Conservation (phyloP, 2,113 vertebrate species). For the Chloebia gouldiae region DNA sequence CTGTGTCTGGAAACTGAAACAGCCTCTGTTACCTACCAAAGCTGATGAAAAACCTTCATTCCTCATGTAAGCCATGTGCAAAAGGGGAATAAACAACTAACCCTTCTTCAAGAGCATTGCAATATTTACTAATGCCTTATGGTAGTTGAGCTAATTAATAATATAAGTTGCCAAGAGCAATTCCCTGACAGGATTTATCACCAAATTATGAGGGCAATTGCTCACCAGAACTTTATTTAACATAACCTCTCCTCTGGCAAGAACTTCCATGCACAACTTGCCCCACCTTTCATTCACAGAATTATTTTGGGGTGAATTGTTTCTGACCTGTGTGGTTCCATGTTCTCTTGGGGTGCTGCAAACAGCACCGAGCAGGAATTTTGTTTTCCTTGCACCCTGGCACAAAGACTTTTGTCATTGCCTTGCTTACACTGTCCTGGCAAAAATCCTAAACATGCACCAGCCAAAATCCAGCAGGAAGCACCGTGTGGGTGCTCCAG, state of each 20-base stretch:
- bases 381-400: background rate
- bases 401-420: background rate
- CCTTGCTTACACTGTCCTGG: background rate
- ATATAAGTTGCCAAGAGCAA: background rate
- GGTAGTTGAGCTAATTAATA: background rate
- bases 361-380: background rate
- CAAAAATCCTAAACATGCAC: background rate
- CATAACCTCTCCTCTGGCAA: background rate
- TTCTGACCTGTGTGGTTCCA: background rate
- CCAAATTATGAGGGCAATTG: background rate
- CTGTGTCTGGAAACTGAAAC: background rate
- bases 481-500: background rate
- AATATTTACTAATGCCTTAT: background rate
- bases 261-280: background rate
- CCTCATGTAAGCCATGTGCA: background rate
- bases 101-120: background rate
- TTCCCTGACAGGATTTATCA: background rate
- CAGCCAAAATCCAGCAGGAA: background rate
- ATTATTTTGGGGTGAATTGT: background rate
- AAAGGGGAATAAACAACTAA: background rate
- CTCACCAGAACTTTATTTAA: background rate
- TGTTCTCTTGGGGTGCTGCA: background rate
- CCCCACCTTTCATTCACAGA: background rate
- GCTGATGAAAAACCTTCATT: background rate
- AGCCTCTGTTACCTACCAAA: background rate